Percentiles rank a stretch among this genome's conserved stretches.
Evolutionary conservation across 1,140 invertebrate genomes (phyloP).

Genomic region (Diachasmimorpha longicaudata): DNA sequence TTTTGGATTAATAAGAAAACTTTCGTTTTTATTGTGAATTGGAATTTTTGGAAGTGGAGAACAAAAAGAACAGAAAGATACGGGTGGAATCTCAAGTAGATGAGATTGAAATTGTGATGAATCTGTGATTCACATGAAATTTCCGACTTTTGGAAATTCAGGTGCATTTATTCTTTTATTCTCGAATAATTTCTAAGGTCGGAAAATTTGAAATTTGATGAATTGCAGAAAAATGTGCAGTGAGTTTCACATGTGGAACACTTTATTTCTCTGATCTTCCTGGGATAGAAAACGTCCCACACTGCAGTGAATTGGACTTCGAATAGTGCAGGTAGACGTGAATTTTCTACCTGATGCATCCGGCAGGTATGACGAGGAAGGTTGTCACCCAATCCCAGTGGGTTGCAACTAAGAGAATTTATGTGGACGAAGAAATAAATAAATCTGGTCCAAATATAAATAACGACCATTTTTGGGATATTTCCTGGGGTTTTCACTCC

Average conservation of each 20-base stretch:
- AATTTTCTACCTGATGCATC: neutral
- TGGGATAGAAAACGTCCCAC: neutral
- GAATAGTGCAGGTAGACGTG: constrained; percentile 1
- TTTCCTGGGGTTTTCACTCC: too few species aligned
- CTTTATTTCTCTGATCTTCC: neutral
- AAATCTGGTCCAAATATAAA: neutral
- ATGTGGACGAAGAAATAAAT: neutral
- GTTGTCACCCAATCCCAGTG: neutral
- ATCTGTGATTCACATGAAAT: too few species aligned
- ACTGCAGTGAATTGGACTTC: neutral
- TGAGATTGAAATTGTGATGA: too few species aligned
- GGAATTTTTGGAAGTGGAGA: too few species aligned
- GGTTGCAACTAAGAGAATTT: neutral
- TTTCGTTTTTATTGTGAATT: too few species aligned
- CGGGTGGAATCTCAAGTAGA: too few species aligned
- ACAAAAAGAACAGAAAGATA: too few species aligned
- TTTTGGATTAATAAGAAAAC: neutral
- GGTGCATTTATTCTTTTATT: too few species aligned
- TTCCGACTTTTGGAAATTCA: too few species aligned
- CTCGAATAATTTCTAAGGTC: too few species aligned
- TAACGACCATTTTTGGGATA: neutral
- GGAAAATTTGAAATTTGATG: neutral
- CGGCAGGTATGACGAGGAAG: neutral
- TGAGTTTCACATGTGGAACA: neutral
- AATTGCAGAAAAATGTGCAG: neutral